Evolutionary conservation across 2,888 invertebrate genomes (phyloP).

Genomic region (Rhyacophila evoluta): DNA sequence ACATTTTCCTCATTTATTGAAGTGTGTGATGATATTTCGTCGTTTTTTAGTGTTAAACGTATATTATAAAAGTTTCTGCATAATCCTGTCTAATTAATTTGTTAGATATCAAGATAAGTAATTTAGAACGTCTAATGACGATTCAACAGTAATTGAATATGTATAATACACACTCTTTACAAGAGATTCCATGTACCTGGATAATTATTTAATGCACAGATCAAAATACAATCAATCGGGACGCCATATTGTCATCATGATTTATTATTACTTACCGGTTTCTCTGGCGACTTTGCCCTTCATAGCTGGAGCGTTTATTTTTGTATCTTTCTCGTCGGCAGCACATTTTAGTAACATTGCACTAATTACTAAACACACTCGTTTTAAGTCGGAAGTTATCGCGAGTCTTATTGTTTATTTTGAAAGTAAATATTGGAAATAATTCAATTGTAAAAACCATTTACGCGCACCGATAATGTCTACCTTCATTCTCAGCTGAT

Average conservation of each 20-base stretch:
- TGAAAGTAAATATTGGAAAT: slow-evolving; percentile 6
- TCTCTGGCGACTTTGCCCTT: slow-evolving; percentile 38
- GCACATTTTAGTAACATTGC: slow-evolving; percentile 46
- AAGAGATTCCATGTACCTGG: no score
- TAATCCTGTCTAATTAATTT: no score
- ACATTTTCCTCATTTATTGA: no score
- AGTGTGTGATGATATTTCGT: no score
- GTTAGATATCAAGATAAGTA: no score
- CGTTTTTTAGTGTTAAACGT: no score
- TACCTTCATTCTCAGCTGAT: slow-evolving; percentile 44
- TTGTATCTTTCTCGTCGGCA: slow-evolving; percentile 36
- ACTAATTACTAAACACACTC: slow-evolving; percentile 16
- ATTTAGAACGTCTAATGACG: no score
- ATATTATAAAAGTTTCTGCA: no score
- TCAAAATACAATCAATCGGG: slow-evolving; percentile 32
- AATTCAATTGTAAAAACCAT: slow-evolving; percentile 28
- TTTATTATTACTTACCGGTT: slow-evolving; percentile 47
- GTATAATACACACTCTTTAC: no score
- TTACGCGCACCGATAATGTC: slow-evolving; percentile 38
- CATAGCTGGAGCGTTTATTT: slow-evolving; percentile 33
- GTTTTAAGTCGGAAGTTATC: slow-evolving; percentile 2
- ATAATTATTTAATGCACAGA: no score
- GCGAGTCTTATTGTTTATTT: slow-evolving; percentile 11
- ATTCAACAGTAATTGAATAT: no score
- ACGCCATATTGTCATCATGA: slow-evolving; percentile 43